Evolutionary conservation across 1,140 invertebrate genomes (phyloP).

Genomic region (Drosophila teissieri): DNA sequence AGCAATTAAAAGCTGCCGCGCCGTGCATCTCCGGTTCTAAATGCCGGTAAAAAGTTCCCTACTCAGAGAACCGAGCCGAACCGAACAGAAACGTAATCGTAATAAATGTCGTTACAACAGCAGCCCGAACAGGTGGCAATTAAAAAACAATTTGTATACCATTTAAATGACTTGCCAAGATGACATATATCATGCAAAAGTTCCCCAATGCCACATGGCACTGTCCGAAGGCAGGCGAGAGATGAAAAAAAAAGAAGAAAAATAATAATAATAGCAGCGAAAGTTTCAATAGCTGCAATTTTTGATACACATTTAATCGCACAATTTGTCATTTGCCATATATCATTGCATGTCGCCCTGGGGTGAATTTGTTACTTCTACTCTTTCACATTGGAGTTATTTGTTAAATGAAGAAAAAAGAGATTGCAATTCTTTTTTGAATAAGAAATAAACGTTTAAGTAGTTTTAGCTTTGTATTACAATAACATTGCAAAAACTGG

Average conservation of each 20-base stretch:
- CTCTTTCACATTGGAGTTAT: too few relatives aligned
- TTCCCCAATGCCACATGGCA: conserved; percentile 34
- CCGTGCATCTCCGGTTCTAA: conserved; percentile 47
- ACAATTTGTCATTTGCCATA: not conserved
- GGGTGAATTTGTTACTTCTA: too few relatives aligned
- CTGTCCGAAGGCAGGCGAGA: conserved; percentile 33
- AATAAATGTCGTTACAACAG: conserved; percentile 73
- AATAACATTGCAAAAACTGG: too few relatives aligned
- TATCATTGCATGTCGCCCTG: not conserved
- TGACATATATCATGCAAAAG: conserved; percentile 75
- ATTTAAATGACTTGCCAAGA: conserved; percentile 74
- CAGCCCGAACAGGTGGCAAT: conserved; percentile 68
- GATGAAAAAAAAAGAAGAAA: not conserved
- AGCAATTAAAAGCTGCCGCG: conserved; percentile 67
- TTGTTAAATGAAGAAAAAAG: too few relatives aligned
- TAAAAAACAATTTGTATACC: conserved; percentile 77
- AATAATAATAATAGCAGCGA: conserved; percentile 29
- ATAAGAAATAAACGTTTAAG: too few relatives aligned
- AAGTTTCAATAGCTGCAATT: conserved; percentile 5
- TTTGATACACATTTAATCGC: conserved; percentile 2
- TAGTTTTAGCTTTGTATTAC: too few relatives aligned
- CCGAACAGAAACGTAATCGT: conserved; percentile 52
- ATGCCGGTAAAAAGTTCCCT: conserved; percentile 27
- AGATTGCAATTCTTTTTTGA: too few relatives aligned
- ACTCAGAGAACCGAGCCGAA: conserved; percentile 11